Conservation (phyloP, 1,140 invertebrate genomes). For the Musca domestica region DNA sequence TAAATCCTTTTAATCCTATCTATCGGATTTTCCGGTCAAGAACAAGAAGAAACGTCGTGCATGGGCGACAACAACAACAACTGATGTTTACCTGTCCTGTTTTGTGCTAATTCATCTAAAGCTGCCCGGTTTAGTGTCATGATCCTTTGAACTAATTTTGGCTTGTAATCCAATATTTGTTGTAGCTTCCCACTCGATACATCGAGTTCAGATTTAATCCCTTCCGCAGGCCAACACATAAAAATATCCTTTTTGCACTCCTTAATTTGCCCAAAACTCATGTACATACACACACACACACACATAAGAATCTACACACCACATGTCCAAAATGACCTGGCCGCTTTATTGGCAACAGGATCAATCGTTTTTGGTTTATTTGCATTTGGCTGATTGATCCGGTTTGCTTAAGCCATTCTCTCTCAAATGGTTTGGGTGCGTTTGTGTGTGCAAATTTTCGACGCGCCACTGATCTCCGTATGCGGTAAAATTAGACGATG, state of each 20-base stretch:
- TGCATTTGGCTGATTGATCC: conserved; percentile 16
- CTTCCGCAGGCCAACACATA: not conserved
- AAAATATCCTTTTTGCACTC: not conserved
- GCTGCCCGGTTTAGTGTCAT: not conserved
- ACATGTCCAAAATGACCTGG: no score
- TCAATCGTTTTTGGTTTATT: conserved; percentile 3
- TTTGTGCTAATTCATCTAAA: not conserved
- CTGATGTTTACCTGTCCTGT: not conserved
- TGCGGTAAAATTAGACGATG: conserved; percentile 22
- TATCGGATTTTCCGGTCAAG: conserved; percentile 22
- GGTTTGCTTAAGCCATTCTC: conserved; percentile 10
- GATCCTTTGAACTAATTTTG: conserved; percentile 13
- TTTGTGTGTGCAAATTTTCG: not conserved
- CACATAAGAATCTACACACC: not conserved
- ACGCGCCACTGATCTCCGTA: conserved; percentile 5
- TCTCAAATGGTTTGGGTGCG: not conserved
- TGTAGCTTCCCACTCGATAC: not conserved
- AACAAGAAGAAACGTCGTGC: not conserved
- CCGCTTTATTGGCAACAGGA: no score
- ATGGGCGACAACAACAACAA: not conserved
- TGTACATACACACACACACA: not conserved
- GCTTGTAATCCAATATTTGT: conserved; percentile 17
- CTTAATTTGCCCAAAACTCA: not conserved
- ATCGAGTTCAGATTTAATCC: not conserved
- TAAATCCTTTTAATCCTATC: conserved; percentile 13